These are phyloP conservation scores for Parthenolecanium corni DNA, from an alignment of 2,888 invertebrate species.

Conservation along the genomic window DNA sequence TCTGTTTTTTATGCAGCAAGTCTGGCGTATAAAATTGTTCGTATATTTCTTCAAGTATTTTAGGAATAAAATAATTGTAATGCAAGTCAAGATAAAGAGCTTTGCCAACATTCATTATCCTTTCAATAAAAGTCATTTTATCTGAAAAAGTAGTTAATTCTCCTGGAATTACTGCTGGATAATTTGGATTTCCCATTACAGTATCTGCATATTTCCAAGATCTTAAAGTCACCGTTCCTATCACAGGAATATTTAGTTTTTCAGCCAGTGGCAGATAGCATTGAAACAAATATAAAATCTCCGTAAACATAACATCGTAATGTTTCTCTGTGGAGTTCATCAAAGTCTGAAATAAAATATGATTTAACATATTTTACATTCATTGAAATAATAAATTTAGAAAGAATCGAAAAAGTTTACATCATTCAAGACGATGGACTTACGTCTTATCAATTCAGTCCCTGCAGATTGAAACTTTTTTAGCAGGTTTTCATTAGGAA, in stretches of 20 bases:
- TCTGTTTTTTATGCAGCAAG: neutral
- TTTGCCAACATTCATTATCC: neutral
- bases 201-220: neutral
- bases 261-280: slow-evolving; percentile 8
- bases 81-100: neutral
- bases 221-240: slow-evolving; percentile 4
- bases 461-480: too few relatives aligned
- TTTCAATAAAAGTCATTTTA: neutral
- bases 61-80: neutral
- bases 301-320: slow-evolving; percentile 1
- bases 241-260: slow-evolving; percentile 12
- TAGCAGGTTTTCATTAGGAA: too few relatives aligned
- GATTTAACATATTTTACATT: too few relatives aligned
- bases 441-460: too few relatives aligned
- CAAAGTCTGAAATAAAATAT: neutral
- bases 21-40: neutral
- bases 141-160: neutral
- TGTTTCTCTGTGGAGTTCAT: slow-evolving; percentile 2
- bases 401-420: too few relatives aligned
- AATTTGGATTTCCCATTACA: slow-evolving; percentile 1
- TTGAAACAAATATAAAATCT: slow-evolving; percentile 2
- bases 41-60: neutral
- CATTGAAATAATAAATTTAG: too few relatives aligned
- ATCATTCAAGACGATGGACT: too few relatives aligned
- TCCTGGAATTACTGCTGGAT: slow-evolving; percentile 7